Percentiles rank a stretch among this genome's conserved stretches.
Evolutionary conservation across 2,888 invertebrate genomes (phyloP).

Genomic region (Lithosia quadra): DNA sequence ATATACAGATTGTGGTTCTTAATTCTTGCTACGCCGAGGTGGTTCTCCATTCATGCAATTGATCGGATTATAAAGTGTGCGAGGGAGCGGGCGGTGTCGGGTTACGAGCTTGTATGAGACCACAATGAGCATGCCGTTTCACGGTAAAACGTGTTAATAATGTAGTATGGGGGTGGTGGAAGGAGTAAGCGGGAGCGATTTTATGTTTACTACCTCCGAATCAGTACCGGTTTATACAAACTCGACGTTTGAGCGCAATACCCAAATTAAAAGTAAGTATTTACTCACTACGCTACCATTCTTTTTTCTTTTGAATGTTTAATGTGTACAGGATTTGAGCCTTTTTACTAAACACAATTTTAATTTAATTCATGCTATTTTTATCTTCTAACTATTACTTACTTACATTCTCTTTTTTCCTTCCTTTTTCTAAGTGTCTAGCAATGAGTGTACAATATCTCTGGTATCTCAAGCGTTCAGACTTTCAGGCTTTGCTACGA

Average conservation of each 20-base stretch:
- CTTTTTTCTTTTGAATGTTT: background rate
- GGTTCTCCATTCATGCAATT: constrained; percentile 53
- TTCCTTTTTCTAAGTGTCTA: no score
- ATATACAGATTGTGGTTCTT: constrained; percentile 41
- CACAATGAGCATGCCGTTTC: constrained; percentile 69
- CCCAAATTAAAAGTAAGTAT: background rate
- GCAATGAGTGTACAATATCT: no score
- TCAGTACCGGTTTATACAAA: background rate
- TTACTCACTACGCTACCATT: background rate
- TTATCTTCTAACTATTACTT: no score
- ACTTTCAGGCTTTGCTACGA: no score
- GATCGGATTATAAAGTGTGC: constrained; percentile 55
- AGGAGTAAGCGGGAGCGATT: constrained; percentile 25
- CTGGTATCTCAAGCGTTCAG: no score
- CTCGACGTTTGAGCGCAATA: background rate
- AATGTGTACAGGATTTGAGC: no score
- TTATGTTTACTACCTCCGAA: background rate
- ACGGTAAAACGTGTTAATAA: constrained; percentile 78
- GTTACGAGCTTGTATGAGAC: constrained; percentile 58
- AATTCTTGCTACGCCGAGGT: constrained; percentile 49
- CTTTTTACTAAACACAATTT: no score
- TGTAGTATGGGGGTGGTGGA: constrained; percentile 39
- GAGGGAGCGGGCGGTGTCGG: constrained; percentile 58
- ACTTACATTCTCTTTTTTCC: no score
- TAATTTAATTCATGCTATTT: no score